Evolutionary conservation across 2,888 invertebrate species (phyloP), one percentile per base, ranked within the genome.

Genomic region (Lithophane leautieri): DNA sequence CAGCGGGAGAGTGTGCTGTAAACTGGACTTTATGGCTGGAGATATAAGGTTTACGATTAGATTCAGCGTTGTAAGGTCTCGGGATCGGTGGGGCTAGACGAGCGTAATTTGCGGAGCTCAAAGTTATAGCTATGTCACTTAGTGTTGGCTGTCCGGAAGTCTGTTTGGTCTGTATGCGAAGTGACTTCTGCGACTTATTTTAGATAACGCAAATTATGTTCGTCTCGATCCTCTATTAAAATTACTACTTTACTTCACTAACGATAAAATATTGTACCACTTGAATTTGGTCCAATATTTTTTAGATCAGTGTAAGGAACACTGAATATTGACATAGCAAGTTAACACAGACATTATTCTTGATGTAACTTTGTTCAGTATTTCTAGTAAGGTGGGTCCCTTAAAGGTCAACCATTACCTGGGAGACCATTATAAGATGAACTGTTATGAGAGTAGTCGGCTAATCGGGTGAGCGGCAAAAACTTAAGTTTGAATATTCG

Each of bases 1-100:
- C 98, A 98, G 93, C 97, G 98, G 81, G 98, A 98, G 91, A 98
- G 98, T 75, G 98, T 98, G 89, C 97, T 98, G 88, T 98, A 97
- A 96, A 16, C 9, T 14, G 0, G 0, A n/a, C 76, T 14, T 2
- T 14, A 47, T 22, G 0, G 0, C 11, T 0, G 0, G 25, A 8
- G 1, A 14, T 28, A 6, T 40, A 58, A 63, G 54, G 50, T 19
- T 40, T 28, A 76, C 25, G 14, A 52, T 58, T 60, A 52, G 0
- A 1, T 54, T 11, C 7, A 44, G 4, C 47, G 52, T 19, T 50
- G 22, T 14, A 34, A 34, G 42, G 16, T 50, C 14, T 67, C 34
- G 19, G n/a, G n/a, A 9, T 7, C 11, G 16, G 22, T 12, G n/a
- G 11, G 28, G 1, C 7, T n/a, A 2, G 54, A 50, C 14, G 73